phyloP scores from a whole-genome alignment of 2,113 vertebrate genomes.

The Neotragus moschatus region DNA sequence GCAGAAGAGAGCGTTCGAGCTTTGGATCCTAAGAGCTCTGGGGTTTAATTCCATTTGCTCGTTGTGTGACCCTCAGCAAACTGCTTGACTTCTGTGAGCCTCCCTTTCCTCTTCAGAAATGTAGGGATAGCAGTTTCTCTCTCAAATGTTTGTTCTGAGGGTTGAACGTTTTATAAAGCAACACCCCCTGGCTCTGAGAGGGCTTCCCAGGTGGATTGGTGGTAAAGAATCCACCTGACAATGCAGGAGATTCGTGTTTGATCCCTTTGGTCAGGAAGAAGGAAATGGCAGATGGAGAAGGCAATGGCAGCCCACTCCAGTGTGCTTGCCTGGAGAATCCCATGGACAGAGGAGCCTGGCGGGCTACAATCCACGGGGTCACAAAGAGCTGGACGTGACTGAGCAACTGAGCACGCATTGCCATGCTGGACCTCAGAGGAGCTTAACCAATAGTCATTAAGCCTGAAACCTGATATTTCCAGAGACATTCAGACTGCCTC shows the following conservation, averaged over 20 bases:
- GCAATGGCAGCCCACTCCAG: not conserved
- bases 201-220: not conserved
- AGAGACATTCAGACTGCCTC: not conserved
- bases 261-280: not conserved
- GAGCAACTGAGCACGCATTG: not conserved
- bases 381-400: not conserved
- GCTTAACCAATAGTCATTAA: not conserved
- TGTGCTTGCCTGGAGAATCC: not conserved
- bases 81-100: not conserved
- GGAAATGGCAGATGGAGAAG: not conserved
- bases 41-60: not conserved
- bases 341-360: not conserved
- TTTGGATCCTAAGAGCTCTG: not conserved
- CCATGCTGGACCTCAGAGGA: not conserved
- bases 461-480: not conserved
- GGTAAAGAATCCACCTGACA: not conserved
- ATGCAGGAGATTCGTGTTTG: not conserved
- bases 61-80: not conserved
- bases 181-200: not conserved
- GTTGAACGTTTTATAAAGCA: not conserved
- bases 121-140: not conserved
- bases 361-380: not conserved
- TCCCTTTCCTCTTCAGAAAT: not conserved
- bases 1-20: not conserved
- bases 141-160: not conserved